These are phyloP conservation scores for Pogonocherus hispidulus DNA, from an alignment of 2,888 invertebrate genomes.

Conservation along the genomic window DNA sequence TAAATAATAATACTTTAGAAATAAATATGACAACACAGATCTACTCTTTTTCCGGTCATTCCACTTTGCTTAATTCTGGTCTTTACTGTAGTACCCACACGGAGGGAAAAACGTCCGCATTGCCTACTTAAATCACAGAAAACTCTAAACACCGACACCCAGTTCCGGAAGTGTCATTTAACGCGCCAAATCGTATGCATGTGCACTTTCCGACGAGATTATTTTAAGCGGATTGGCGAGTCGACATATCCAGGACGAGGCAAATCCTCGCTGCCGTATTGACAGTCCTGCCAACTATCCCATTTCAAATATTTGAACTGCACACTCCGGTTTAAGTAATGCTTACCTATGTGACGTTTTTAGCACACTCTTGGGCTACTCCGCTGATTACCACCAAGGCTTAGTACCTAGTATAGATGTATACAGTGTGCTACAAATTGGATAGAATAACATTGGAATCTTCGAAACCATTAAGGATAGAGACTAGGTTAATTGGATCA, in stretches of 20 bases:
- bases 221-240: conserved; percentile 13
- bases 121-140: not conserved
- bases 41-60: too few species aligned
- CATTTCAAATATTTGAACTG: conserved; percentile 5
- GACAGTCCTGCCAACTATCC: conserved; percentile 8
- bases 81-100: too few species aligned
- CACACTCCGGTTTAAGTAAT: not conserved
- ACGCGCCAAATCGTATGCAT: conserved; percentile 9
- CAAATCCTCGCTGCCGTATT: conserved; percentile 1
- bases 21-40: too few species aligned
- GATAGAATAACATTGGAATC: too few species aligned
- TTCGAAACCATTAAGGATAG: too few species aligned
- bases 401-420: too few species aligned
- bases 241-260: not conserved
- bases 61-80: too few species aligned
- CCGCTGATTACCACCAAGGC: too few species aligned
- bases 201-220: conserved; percentile 18
- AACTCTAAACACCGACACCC: conserved; percentile 3
- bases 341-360: conserved; percentile 20
- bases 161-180: conserved; percentile 1
- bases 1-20: too few species aligned
- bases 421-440: too few species aligned
- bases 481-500: too few species aligned
- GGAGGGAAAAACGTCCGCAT: not conserved
- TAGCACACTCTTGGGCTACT: too few species aligned